Conservation (phyloP, 1,140 invertebrate species). For the Asbolus verrucosus region DNA sequence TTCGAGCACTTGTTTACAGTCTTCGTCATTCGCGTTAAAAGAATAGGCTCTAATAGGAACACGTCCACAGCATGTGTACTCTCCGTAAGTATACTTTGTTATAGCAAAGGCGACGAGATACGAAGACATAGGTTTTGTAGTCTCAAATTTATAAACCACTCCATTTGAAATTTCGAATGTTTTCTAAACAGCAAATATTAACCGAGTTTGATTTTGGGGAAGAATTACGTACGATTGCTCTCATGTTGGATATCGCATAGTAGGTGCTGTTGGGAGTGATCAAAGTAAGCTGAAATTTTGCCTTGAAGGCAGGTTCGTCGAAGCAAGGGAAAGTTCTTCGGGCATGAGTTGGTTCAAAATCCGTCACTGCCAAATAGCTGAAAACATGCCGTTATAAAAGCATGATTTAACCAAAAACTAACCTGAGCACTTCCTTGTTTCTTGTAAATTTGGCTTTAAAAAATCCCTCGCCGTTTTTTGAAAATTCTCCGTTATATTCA, state of each 20-base stretch:
- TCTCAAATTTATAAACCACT: slow-evolving; percentile 71
- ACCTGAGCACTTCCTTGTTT: not conserved
- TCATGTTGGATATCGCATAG: slow-evolving; percentile 85
- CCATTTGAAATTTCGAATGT: slow-evolving; percentile 30
- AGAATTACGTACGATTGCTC: slow-evolving; percentile 47
- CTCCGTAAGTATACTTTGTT: slow-evolving; percentile 75
- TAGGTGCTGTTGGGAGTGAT: slow-evolving; percentile 72
- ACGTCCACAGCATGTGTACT: no score
- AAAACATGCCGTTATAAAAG: no score
- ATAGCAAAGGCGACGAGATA: slow-evolving; percentile 83
- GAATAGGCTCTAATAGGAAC: no score
- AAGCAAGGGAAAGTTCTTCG: slow-evolving; percentile 93
- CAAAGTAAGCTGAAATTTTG: slow-evolving; percentile 81
- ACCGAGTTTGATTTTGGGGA: not conserved
- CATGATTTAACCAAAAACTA: no score
- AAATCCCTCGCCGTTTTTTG: slow-evolving; percentile 9
- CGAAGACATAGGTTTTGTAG: slow-evolving; percentile 81
- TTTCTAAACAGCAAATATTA: not conserved
- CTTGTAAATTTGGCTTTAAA: slow-evolving; percentile 2
- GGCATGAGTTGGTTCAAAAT: slow-evolving; percentile 89
- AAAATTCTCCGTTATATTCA: slow-evolving; percentile 25
- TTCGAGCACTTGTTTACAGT: no score
- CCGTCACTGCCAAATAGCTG: slow-evolving; percentile 82
- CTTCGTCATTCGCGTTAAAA: no score
- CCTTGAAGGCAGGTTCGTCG: slow-evolving; percentile 92